Conservation (phyloP, 2,888 invertebrate genomes). For the Philhelius pedissequus region DNA sequence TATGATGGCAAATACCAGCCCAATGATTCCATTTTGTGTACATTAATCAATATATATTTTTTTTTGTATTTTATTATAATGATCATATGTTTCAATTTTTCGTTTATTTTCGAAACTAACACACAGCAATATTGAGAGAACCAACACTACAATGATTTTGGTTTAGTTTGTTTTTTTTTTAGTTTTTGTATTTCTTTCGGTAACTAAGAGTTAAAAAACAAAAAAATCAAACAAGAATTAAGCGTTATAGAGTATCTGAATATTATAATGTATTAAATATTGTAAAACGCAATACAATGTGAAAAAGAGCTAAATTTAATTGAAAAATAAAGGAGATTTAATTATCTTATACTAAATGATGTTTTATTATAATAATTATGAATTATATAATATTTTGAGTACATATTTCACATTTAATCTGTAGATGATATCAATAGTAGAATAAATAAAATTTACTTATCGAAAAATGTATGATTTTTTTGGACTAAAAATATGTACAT, state of each 20-base stretch:
- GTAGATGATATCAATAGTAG: neutral
- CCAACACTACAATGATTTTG: slow-evolving; percentile 15
- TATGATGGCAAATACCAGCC: neutral
- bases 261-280: slow-evolving; percentile 23
- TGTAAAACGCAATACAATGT: slow-evolving; percentile 35
- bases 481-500: neutral
- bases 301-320: slow-evolving; percentile 3
- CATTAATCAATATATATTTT: slow-evolving; percentile 12
- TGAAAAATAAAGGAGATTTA: slow-evolving; percentile 55
- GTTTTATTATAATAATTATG: neutral
- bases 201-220: slow-evolving; percentile 31
- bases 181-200: slow-evolving; percentile 35
- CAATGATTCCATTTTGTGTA: slow-evolving; percentile 24
- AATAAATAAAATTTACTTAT: neutral
- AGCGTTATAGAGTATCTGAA: slow-evolving; percentile 9
- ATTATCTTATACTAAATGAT: neutral
- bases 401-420: neutral
- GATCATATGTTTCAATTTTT: neutral
- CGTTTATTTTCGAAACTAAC: slow-evolving; percentile 12
- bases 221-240: slow-evolving; percentile 2
- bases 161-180: slow-evolving; percentile 12
- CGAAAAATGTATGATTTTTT: neutral
- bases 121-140: slow-evolving; percentile 13
- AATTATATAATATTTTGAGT: neutral
- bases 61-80: slow-evolving; percentile 32